Evolutionary conservation across 2,888 invertebrate genomes (phyloP), one percentile per base, ranked within the genome.

Genomic region (Ichneumoninae sp.): DNA sequence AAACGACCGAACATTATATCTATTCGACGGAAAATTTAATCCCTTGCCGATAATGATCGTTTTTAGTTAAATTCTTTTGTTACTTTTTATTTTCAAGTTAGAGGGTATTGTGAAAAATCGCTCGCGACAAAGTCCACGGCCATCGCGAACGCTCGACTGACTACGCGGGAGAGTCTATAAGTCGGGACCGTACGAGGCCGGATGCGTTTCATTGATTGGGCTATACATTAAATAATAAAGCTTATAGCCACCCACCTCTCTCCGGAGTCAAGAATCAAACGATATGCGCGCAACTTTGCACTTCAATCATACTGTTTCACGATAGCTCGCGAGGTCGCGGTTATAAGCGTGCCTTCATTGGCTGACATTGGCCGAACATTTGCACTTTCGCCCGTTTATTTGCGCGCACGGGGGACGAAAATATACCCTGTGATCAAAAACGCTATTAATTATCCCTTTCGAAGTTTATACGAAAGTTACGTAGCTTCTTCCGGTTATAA

Each of bases 171-270:
- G 71, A 16, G 62, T 62, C 82, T 77, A 50, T 82, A 82, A 83
- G 77, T 70, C 66, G 50, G 47, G 82, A 75, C 65, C 77, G 78
- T 77, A 52, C 71, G 74, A 86, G 54, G 80, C 80, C 82, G 83
- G 50, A 76, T 79, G 79, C 80, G 83, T 86, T 84, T 82, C 88
- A 89, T 89, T 88, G 89, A 89, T 89, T 88, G 36, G 54, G 30
- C 70, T 71, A n/a, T 75, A 13, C 75, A 80, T 86, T 87, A 86
- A 88, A 88, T 88, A 88, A 88, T 88, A 80, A 83, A 86, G 57
- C 66, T 36, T 40, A 52, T 65, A 50, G 68, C 70, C 22, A 66
- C 10, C 54, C 47, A 22, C 54, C 16, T 54, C 36, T 30, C 30
- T 60, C 78, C 74, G 30, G 47, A 81, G 77, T 81, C 70, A 66